A percentile compares a stretch with the other conserved stretches of the same genome.
Conservation (phyloP, 2,797 vertebrate species). For the Mico argentatus region DNA sequence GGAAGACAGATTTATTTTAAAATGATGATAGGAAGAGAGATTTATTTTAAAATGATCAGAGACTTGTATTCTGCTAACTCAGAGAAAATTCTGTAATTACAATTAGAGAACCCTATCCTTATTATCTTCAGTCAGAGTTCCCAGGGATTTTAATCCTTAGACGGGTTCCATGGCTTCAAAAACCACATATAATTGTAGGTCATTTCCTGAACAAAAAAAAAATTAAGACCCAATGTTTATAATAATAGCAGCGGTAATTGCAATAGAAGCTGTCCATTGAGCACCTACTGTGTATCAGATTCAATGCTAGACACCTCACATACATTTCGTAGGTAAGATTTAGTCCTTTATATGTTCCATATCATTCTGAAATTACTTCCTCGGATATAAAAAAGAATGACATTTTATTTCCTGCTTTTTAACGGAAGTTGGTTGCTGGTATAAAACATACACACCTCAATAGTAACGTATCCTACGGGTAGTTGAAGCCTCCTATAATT, state of each 20-base stretch:
- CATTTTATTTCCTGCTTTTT: not conserved
- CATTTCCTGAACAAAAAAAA: not conserved
- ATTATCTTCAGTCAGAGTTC: not conserved
- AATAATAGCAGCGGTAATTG: not conserved
- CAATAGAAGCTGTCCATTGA: not conserved
- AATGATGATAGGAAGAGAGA: not conserved
- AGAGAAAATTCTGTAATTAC: not conserved
- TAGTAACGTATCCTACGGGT: not conserved
- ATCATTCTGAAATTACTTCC: not conserved
- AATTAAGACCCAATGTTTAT: not conserved
- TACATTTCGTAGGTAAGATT: not conserved
- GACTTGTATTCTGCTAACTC: not conserved
- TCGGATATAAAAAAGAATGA: not conserved
- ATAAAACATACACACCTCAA: not conserved
- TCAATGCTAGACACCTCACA: not conserved
- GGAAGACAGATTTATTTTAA: slow-evolving; percentile 27
- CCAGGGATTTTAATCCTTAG: not conserved
- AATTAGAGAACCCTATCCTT: not conserved
- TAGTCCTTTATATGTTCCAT: not conserved
- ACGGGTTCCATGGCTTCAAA: not conserved
- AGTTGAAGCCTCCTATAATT: not conserved
- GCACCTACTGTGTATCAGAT: not conserved
- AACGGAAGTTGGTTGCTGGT: not conserved
- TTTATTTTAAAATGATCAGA: slow-evolving; percentile 2
- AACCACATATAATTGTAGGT: not conserved